Base-by-base conservation (phyloP, 2,888 invertebrate species). In the Erynnis tages region DNA sequence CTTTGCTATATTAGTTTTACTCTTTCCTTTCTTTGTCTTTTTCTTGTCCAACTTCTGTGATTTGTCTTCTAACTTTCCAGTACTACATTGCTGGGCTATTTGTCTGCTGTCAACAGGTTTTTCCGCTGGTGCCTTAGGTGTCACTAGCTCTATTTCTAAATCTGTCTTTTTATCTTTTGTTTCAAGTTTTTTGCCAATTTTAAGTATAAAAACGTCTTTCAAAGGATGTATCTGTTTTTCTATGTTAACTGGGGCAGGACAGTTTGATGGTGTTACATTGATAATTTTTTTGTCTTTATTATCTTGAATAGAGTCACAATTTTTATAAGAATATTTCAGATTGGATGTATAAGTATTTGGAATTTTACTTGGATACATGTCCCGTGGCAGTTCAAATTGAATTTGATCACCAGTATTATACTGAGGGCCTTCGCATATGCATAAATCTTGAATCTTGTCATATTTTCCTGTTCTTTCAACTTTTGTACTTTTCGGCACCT, bases 151-250 rank as follows among this genome's bases (percentile, higher is more conserved):
- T 59, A 89, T 89, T 73, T 87, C 88, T 6, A 89, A 72, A 56
- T 88, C 88, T 14, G 87, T 88, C 59, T 82, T 89, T 61, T 84
- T 88, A 48, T 89, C 85, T 61, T 79, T 77, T 0, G 82, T 82
- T 65, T 89, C 88, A 13, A 88, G 62, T 60, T 87, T 88, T 55
- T 89, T 89, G 17, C 88, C 88, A 53, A 89, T 87, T 71, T 87
- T 89, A 4, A 89, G 66, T 60, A 89, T 84, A 49, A 89, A 89
- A 1, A 89, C 87, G 56, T 89, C 88, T 64, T 85, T 88, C 35
- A 73, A 64, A 0, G 81, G 80, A 54, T 87, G 76, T 6, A 78
- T 16, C 11, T 70, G 59, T 71, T 89, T 89, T 50, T 75, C 73
- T 77, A 88, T 83, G 41, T 82, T 71, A 0, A 86, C 75, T 8